phyloP scores from a whole-genome alignment of 1,140 invertebrate species.

The Theocolax elegans region DNA sequence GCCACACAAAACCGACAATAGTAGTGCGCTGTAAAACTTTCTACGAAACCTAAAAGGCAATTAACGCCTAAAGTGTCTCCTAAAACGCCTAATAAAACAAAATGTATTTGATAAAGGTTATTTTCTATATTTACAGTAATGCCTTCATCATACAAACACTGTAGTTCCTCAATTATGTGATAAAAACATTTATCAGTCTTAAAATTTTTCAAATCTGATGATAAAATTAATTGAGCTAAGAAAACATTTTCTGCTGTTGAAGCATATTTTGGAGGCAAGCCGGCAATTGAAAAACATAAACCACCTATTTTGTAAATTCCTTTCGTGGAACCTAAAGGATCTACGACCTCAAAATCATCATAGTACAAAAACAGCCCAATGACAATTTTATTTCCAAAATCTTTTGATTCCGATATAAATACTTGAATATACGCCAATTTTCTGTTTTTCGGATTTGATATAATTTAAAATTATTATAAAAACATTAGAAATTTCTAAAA shows the following conservation, averaged over 20 bases:
- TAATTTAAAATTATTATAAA: constrained; percentile 31
- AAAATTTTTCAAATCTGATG: constrained; percentile 37
- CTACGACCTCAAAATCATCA: constrained; percentile 44
- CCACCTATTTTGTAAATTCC: constrained; percentile 45
- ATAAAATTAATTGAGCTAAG: constrained; percentile 40
- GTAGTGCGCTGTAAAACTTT: constrained; percentile 37
- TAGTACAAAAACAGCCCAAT: constrained; percentile 39
- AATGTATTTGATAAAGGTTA: constrained; percentile 35
- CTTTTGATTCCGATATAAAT: constrained; percentile 35
- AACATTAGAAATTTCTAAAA: constrained; percentile 41
- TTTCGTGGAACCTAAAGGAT: constrained; percentile 32
- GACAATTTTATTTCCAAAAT: constrained; percentile 38
- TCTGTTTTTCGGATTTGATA: constrained; percentile 28
- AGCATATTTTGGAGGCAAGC: constrained; percentile 36
- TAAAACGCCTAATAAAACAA: constrained; percentile 42
- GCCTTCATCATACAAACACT: constrained; percentile 18
- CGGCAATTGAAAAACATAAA: constrained; percentile 40
- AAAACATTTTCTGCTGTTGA: constrained; percentile 42
- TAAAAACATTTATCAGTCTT: constrained; percentile 40
- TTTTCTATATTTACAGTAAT: constrained; percentile 33
- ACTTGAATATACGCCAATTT: constrained; percentile 31
- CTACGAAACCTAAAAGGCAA: constrained; percentile 34
- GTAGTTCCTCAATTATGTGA: constrained; percentile 31
- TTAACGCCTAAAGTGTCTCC: constrained; percentile 43
- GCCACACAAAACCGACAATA: constrained; percentile 44